A percentile compares a stretch with the other conserved stretches of the same genome.
phyloP scores from a whole-genome alignment of 2,113 vertebrate genomes.

The Origma solitaria region DNA sequence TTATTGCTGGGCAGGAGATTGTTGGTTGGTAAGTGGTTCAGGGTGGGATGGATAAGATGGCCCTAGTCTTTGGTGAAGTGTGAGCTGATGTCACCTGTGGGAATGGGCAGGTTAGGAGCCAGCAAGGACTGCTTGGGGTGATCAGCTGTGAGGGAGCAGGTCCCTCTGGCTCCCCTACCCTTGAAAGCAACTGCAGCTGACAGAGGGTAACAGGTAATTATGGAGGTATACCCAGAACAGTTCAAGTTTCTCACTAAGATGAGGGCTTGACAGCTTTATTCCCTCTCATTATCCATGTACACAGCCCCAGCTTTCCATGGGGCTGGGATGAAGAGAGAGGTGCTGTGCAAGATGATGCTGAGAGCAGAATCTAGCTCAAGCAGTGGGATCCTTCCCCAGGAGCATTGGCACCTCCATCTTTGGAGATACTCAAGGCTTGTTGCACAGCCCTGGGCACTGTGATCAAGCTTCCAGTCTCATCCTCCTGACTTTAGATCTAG shows the following conservation, averaged over 20 bases:
- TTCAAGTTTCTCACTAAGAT: background rate
- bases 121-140: background rate
- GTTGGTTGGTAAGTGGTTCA: background rate
- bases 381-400: background rate
- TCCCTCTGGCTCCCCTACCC: background rate
- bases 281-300: background rate
- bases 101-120: background rate
- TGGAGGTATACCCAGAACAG: background rate
- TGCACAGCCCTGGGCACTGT: background rate
- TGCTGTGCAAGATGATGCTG: accelerated
- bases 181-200: background rate
- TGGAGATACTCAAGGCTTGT: background rate
- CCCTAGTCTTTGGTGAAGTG: background rate
- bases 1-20: background rate
- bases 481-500: background rate
- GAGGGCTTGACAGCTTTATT: background rate
- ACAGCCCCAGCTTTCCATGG: background rate
- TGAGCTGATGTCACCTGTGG: background rate
- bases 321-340: background rate
- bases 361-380: background rate
- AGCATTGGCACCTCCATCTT: background rate
- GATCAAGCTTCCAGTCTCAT: background rate
- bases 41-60: background rate
- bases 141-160: background rate
- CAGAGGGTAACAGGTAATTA: background rate